Percentiles rank a stretch among this genome's conserved stretches.
phyloP scores from a whole-genome alignment of 2,797 vertebrate genomes.

The Ceryle rudis region DNA sequence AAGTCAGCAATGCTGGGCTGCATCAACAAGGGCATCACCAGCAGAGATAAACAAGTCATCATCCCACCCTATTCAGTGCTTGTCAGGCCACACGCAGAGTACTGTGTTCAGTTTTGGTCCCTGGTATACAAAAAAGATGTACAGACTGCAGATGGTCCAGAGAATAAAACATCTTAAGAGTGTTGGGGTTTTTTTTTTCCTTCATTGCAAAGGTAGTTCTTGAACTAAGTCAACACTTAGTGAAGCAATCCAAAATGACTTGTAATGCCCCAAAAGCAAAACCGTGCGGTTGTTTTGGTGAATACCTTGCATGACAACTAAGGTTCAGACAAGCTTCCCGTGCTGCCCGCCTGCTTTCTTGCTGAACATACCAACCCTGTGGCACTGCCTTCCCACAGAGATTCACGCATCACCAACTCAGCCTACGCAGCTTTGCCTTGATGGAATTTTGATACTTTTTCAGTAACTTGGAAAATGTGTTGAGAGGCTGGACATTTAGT shows the following conservation, averaged over 20 bases:
- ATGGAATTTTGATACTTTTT: background rate
- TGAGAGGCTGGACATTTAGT: background rate
- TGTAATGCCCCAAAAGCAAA: background rate
- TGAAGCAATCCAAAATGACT: background rate
- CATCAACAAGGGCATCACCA: background rate
- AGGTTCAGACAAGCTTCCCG: background rate
- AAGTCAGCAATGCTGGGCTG: background rate
- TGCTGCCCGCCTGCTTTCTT: background rate
- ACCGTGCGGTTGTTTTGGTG: background rate
- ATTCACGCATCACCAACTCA: background rate
- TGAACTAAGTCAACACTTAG: background rate
- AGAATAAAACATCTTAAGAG: background rate
- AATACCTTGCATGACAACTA: background rate
- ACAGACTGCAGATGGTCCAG: background rate
- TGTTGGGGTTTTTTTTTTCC: no score
- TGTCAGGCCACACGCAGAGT: background rate
- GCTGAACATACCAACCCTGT: background rate
- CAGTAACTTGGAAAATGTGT: background rate
- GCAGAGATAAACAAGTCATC: background rate
- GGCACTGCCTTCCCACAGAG: background rate
- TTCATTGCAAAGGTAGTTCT: background rate
- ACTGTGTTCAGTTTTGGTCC: background rate
- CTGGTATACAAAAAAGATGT: background rate
- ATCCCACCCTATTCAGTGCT: background rate
- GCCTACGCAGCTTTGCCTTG: fast-evolving